phyloP scores from a whole-genome alignment of 2,113 vertebrate species.

The Sapajus apella region DNA sequence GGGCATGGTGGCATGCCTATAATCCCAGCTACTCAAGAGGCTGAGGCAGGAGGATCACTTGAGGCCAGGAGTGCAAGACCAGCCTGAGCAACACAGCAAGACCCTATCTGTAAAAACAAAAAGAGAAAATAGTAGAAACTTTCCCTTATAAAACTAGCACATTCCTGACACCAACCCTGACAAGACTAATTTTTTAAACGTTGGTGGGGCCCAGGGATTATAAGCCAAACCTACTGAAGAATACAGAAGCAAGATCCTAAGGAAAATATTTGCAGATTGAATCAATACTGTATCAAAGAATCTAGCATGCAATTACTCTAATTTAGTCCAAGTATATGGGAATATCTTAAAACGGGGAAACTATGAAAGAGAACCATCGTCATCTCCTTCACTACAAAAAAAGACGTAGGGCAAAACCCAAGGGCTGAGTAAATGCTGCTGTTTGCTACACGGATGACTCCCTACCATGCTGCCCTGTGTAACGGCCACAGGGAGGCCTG shows the following conservation, averaged over 20 bases:
- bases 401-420: neutral
- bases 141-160: neutral
- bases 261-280: too few relatives aligned
- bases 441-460: accelerated
- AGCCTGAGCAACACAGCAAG: neutral
- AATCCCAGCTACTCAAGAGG: neutral
- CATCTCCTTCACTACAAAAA: neutral
- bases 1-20: neutral
- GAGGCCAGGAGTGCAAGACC: neutral
- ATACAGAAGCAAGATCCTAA: neutral
- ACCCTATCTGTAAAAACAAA: neutral
- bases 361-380: neutral
- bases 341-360: neutral
- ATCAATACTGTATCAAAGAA: neutral
- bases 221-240: neutral
- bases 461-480: neutral
- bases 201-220: neutral
- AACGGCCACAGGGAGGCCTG: neutral
- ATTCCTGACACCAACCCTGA: neutral
- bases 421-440: neutral
- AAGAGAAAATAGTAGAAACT: neutral
- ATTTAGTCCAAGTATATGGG: too few relatives aligned
- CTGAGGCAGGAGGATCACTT: neutral
- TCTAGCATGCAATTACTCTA: neutral
- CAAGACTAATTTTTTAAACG: neutral